Evolutionary conservation across 2,113 vertebrate species (phyloP).

Genomic region (Struthidea cinerea): DNA sequence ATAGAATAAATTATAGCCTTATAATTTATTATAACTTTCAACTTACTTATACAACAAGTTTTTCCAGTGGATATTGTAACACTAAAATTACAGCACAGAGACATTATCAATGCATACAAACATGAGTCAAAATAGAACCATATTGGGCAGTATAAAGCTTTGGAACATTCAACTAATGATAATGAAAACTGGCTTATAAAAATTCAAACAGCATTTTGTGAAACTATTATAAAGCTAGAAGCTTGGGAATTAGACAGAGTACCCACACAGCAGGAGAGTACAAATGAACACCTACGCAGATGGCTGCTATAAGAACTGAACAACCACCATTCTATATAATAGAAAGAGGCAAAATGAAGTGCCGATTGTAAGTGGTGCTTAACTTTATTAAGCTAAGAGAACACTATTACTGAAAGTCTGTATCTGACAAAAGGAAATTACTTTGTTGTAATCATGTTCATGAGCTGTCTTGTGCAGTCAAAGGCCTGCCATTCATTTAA

Average conservation of each 20-base stretch:
- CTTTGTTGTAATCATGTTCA: conserved; percentile 69
- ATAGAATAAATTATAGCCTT: conserved; percentile 27
- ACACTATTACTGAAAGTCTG: conserved; percentile 62
- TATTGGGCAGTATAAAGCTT: conserved; percentile 61
- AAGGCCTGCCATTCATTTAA: conserved; percentile 68
- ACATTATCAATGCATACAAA: conserved; percentile 57
- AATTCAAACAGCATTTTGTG: conserved; percentile 65
- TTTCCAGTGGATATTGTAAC: conserved; percentile 55
- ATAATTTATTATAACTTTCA: conserved; percentile 46
- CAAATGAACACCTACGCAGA: conserved; percentile 65
- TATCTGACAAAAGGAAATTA: conserved; percentile 73
- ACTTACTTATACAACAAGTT: conserved; percentile 20
- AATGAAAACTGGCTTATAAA: conserved; percentile 65
- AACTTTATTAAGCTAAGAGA: conserved; percentile 73
- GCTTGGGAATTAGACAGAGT: conserved; percentile 62
- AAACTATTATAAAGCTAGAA: conserved; percentile 64
- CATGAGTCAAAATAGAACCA: conserved; percentile 63
- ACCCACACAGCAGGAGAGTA: conserved; percentile 65
- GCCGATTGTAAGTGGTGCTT: conserved; percentile 67
- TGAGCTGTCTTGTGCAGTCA: conserved; percentile 67
- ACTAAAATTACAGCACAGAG: conserved; percentile 45
- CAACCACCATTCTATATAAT: conserved; percentile 53
- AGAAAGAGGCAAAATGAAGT: conserved; percentile 68
- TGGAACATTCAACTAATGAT: conserved; percentile 62
- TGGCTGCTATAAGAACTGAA: conserved; percentile 67